These are phyloP conservation scores for Meghimatium bilineatum DNA, from an alignment of 2,888 invertebrate genomes.

Conservation along the genomic window DNA sequence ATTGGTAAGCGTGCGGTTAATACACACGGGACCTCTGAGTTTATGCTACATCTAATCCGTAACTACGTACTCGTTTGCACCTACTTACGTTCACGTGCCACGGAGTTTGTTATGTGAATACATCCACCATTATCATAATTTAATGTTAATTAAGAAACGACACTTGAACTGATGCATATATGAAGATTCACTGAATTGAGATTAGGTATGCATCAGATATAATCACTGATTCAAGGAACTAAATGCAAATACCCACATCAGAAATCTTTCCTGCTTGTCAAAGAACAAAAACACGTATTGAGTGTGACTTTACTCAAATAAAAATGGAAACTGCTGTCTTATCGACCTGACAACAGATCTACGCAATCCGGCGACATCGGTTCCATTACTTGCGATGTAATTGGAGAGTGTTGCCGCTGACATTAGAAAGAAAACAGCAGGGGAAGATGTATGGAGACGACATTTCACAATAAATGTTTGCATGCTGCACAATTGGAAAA, in stretches of 20 bases:
- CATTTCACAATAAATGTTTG: not conserved
- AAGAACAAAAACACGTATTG: no score
- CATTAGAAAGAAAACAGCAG: not conserved
- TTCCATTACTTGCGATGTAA: not conserved
- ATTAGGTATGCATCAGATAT: not conserved
- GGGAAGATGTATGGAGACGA: not conserved
- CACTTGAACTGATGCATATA: no score
- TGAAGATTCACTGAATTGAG: not conserved
- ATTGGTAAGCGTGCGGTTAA: no score
- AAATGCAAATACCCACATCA: not conserved
- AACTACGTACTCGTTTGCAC: no score
- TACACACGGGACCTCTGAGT: no score
- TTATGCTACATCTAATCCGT: no score
- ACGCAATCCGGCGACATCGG: not conserved
- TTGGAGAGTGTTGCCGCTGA: not conserved
- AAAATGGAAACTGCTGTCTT: not conserved
- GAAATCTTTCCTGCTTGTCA: not conserved
- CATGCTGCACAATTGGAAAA: not conserved
- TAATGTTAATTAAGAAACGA: no score
- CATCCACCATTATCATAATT: no score
- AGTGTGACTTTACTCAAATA: no score
- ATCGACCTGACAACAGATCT: not conserved
- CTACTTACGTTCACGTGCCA: no score
- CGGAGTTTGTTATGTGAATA: no score
- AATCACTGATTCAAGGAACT: not conserved